Conservation (phyloP, 2,113 vertebrate species). For the Siniperca knerii region DNA sequence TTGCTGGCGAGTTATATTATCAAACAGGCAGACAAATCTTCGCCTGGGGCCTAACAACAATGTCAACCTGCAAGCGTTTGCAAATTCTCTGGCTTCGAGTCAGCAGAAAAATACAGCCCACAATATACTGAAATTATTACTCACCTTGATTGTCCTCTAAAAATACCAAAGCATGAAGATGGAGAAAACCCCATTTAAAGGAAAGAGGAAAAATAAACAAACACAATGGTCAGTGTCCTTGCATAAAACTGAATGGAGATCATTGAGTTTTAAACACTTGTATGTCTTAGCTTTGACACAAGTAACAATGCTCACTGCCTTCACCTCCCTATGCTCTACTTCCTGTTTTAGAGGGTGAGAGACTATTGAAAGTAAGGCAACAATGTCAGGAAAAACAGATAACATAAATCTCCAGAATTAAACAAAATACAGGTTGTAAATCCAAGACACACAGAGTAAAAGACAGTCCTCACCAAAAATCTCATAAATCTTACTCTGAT, state of each 20-base stretch:
- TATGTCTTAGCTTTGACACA: not conserved
- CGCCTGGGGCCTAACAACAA: not conserved
- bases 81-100: not conserved
- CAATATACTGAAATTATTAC: slow-evolving; percentile 37
- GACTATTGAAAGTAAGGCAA: too few relatives aligned
- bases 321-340: not conserved
- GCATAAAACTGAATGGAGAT: not conserved
- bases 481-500: not conserved
- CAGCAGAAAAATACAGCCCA: not conserved
- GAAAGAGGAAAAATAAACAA: not conserved
- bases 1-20: not conserved
- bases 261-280: not conserved
- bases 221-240: not conserved
- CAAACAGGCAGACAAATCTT: not conserved
- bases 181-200: not conserved
- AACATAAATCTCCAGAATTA: not conserved
- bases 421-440: too few relatives aligned
- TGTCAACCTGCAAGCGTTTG: not conserved
- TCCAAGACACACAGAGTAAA: not conserved
- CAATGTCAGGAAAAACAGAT: not conserved
- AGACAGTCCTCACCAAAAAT: not conserved
- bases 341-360: not conserved
- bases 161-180: not conserved
- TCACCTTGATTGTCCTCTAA: slow-evolving; percentile 83
- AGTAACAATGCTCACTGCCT: not conserved